Percentiles rank a stretch among this genome's conserved stretches.
Evolutionary conservation across 2,113 vertebrate species (phyloP).

Genomic region (Macheiramphus alcinus): DNA sequence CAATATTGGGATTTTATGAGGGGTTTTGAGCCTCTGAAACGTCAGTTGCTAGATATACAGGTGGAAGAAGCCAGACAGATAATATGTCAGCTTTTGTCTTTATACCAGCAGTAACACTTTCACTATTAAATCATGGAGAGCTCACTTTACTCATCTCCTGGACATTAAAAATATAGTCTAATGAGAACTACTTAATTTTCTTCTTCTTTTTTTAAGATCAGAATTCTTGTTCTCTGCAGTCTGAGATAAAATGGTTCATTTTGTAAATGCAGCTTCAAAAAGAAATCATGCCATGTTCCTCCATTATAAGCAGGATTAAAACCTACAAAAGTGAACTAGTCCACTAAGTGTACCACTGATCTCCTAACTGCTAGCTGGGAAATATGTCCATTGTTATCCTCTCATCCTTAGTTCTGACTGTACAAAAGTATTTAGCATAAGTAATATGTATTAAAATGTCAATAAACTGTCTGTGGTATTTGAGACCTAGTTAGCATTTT

Average conservation of each 20-base stretch:
- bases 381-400: conserved; percentile 43
- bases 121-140: neutral
- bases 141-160: conserved; percentile 5
- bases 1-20: neutral
- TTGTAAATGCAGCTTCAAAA: conserved; percentile 53
- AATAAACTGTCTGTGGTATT: conserved; percentile 69
- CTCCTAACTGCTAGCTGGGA: conserved; percentile 22
- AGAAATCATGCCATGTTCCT: conserved; percentile 8
- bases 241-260: conserved; percentile 47
- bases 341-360: conserved; percentile 28
- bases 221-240: conserved; percentile 27
- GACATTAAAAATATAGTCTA: conserved; percentile 7
- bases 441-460: conserved; percentile 73
- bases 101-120: neutral
- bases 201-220: neutral
- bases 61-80: neutral
- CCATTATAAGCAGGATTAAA: conserved; percentile 68
- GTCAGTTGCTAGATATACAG: neutral
- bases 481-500: conserved; percentile 80
- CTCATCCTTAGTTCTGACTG: conserved; percentile 44
- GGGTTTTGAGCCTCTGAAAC: neutral
- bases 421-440: conserved; percentile 66
- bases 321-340: conserved; percentile 40
- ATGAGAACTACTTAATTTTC: neutral
- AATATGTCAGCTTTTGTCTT: neutral